phyloP scores from a whole-genome alignment of 2,888 invertebrate species.

The Dinocampus coccinellae region DNA sequence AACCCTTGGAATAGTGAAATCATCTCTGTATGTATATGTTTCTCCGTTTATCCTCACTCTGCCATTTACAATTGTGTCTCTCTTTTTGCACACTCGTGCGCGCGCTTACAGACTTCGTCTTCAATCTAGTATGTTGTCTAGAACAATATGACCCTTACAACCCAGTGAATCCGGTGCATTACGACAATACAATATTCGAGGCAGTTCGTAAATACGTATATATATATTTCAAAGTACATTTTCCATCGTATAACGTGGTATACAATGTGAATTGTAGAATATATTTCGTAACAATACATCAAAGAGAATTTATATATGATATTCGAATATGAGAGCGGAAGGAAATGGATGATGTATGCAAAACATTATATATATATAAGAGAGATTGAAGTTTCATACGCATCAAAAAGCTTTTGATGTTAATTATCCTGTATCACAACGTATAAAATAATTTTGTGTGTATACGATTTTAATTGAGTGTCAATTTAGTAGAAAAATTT shows the following conservation, averaged over 20 bases:
- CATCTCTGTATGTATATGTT: neutral
- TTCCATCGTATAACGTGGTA: neutral
- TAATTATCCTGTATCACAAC: slow-evolving; percentile 27
- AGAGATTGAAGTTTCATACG: neutral
- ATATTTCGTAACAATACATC: neutral
- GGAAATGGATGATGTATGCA: no score
- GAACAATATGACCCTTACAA: slow-evolving; percentile 40
- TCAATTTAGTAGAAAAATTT: neutral
- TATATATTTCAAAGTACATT: slow-evolving; percentile 6
- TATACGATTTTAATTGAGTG: slow-evolving; percentile 32
- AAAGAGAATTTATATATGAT: slow-evolving; percentile 2
- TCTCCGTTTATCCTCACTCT: slow-evolving; percentile 4
- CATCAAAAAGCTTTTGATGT: slow-evolving; percentile 7
- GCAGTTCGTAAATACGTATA: slow-evolving; percentile 23
- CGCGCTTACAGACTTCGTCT: slow-evolving; percentile 38
- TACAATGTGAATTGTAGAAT: neutral
- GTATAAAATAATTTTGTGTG: slow-evolving; percentile 7
- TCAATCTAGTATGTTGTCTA: slow-evolving; percentile 42
- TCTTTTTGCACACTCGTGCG: slow-evolving; percentile 30
- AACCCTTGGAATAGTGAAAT: neutral
- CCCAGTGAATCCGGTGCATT: slow-evolving; percentile 28
- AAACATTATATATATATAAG: no score
- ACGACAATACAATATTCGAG: slow-evolving; percentile 32
- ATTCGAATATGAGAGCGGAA: neutral
- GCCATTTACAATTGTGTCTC: slow-evolving; percentile 39